A percentile compares a stretch with the other conserved stretches of the same genome.
Conservation (phyloP, 2,113 vertebrate genomes). For the Brevimyrus niger region DNA sequence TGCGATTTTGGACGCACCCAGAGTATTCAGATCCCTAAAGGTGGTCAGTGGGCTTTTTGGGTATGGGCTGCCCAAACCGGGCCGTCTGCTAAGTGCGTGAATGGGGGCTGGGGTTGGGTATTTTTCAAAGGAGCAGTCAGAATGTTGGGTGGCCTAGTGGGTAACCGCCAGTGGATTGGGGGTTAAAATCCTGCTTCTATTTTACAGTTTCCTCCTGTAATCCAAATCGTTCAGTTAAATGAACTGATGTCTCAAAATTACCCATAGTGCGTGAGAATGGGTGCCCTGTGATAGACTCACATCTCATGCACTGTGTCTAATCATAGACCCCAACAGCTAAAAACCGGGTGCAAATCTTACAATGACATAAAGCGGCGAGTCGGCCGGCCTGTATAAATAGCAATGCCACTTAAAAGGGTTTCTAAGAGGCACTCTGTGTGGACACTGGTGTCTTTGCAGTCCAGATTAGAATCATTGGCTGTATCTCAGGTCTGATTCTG, state of each 20-base stretch:
- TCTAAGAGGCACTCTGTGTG: not conserved
- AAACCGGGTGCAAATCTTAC: not conserved
- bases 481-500: not conserved
- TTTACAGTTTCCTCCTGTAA: not conserved
- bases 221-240: not conserved
- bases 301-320: not conserved
- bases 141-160: not conserved
- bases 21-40: not conserved
- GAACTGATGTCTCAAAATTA: not conserved
- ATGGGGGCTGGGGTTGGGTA: not conserved
- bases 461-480: not conserved
- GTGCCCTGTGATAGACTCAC: not conserved
- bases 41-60: not conserved
- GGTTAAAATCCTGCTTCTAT: not conserved
- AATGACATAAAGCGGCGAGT: not conserved
- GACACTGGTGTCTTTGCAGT: not conserved
- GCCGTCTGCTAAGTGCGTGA: not conserved
- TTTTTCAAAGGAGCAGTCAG: not conserved
- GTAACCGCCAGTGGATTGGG: not conserved
- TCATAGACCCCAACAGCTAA: not conserved
- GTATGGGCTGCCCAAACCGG: not conserved
- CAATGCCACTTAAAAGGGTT: not conserved
- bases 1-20: not conserved
- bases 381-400: not conserved
- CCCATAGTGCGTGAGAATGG: not conserved